Evolutionary conservation across 2,113 vertebrate species (phyloP).

Genomic region (Phoenicopterus ruber): DNA sequence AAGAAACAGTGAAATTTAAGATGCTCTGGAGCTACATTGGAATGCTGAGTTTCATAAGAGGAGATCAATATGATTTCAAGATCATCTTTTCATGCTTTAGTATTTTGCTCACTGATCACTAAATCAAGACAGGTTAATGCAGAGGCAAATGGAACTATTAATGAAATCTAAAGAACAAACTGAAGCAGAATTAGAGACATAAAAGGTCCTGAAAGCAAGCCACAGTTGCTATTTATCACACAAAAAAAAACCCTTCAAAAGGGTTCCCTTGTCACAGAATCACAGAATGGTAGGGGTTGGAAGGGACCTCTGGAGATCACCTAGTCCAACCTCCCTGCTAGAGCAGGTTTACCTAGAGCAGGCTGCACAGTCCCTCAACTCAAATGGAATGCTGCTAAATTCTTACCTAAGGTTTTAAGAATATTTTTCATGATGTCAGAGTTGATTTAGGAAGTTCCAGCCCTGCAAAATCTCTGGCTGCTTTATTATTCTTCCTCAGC

Average conservation of each 20-base stretch:
- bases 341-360: no score
- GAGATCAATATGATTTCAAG: not conserved
- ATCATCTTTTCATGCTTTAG: not conserved
- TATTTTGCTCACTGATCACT: not conserved
- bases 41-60: not conserved
- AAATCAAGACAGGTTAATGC: not conserved
- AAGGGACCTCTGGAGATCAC: no score
- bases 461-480: not conserved
- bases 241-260: not conserved
- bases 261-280: not conserved
- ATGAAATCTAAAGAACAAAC: not conserved
- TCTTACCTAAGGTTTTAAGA: not conserved
- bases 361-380: not conserved
- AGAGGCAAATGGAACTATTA: not conserved
- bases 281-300: no score
- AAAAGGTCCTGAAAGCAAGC: not conserved
- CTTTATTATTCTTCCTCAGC: not conserved
- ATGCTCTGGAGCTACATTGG: not conserved
- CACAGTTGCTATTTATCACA: not conserved
- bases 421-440: not conserved
- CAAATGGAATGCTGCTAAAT: not conserved
- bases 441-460: not conserved
- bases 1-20: not conserved
- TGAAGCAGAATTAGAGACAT: not conserved
- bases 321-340: no score